Percentiles rank a stretch among this genome's conserved stretches.
Evolutionary conservation across 1,140 invertebrate genomes (phyloP).

Genomic region (Conus ventricosus): DNA sequence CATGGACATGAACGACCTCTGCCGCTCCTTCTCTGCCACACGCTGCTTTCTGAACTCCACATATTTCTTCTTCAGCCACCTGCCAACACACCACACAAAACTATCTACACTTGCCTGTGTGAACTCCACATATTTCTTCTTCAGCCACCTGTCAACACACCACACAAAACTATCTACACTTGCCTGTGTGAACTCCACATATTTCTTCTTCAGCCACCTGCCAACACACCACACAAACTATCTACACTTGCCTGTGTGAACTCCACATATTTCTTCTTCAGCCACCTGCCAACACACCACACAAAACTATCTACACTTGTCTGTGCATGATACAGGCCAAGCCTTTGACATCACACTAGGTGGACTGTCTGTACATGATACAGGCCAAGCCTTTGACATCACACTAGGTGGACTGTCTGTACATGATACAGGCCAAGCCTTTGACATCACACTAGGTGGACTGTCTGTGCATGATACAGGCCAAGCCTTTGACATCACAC

Average conservation of each 20-base stretch:
- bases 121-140: constrained; percentile 62
- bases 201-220: constrained; percentile 69
- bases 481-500: constrained; percentile 52
- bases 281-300: constrained; percentile 56
- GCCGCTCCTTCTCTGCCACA: constrained; percentile 56
- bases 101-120: constrained; percentile 3
- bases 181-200: constrained; percentile 48
- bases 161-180: too few species aligned
- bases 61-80: constrained; percentile 68
- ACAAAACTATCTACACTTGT: too few species aligned
- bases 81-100: constrained; percentile 14
- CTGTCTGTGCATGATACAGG: constrained; percentile 44
- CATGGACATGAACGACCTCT: constrained; percentile 54
- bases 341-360: constrained; percentile 42
- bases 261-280: constrained; percentile 45
- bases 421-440: too few species aligned
- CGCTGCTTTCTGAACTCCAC: constrained; percentile 52
- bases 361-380: too few species aligned
- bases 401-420: too few species aligned
- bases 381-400: too few species aligned
- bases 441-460: too few species aligned
- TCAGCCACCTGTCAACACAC: constrained; percentile 59
- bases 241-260: too few species aligned
- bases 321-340: constrained; percentile 50
- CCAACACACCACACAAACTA: too few species aligned